These are phyloP conservation scores for Thripadectes ignobilis DNA, from an alignment of 2,797 vertebrate species.

Conservation along the genomic window DNA sequence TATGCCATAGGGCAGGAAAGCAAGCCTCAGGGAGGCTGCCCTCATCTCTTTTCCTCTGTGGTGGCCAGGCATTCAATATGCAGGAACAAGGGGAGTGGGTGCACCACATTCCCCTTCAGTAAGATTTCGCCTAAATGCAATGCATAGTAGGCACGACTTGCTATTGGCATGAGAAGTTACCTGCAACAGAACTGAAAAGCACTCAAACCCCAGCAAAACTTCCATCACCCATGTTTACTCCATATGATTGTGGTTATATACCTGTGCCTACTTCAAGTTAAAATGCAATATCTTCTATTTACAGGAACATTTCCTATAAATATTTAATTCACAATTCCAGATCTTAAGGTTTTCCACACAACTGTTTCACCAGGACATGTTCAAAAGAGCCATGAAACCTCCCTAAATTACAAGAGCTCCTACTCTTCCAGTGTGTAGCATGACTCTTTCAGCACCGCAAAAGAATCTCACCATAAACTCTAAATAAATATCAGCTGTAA, in stretches of 20 bases:
- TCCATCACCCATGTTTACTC: not conserved
- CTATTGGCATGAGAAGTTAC: not conserved
- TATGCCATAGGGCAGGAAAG: not conserved
- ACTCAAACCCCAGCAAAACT: not conserved
- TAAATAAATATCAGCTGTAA: not conserved
- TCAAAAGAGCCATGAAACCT: not conserved
- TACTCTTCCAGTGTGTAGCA: not conserved
- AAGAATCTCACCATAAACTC: not conserved
- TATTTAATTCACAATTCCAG: not conserved
- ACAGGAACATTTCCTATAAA: not conserved
- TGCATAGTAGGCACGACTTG: not conserved
- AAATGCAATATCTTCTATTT: not conserved
- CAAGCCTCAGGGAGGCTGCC: not conserved
- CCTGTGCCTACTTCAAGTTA: not conserved
- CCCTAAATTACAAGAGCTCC: not conserved
- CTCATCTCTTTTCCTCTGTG: not conserved
- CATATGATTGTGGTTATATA: not conserved
- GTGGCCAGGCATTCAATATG: not conserved
- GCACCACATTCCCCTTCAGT: not conserved
- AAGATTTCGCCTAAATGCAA: not conserved
- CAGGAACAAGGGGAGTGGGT: not conserved
- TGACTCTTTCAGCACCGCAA: not conserved
- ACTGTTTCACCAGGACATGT: not conserved
- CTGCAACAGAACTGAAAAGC: not conserved
- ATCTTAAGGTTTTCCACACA: not conserved